Base-by-base conservation (phyloP, 2,113 vertebrate species). In the Oryzias celebensis region DNA sequence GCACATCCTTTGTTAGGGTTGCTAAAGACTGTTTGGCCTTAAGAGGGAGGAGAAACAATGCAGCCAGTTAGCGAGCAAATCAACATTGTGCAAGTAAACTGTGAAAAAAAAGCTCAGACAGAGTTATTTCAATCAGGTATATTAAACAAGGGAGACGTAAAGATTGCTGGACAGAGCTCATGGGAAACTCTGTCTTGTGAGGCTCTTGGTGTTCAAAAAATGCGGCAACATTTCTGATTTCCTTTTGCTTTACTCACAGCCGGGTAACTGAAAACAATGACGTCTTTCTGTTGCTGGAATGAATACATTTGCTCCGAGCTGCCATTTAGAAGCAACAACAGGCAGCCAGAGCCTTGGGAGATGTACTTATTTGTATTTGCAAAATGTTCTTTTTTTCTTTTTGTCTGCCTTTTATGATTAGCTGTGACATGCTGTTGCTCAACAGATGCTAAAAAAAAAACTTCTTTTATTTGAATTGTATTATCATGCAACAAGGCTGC, bases 1-100 rank as follows among this genome's bases (percentile, higher is more conserved):
- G 95, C 56, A 98, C 96, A 0, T 98, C 96, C 93, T 99, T 99
- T 80, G 95, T 99, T 83, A 99, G 91, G 0, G 97, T 98, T 15
- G 96, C 94, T 56, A 99, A 88, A 65, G 97, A 99, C 92, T 99
- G 97, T 89, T 99, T 99, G 78, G 97, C 97, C 96, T 99, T 87
- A 14, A 46, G 74, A 62, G 22, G 31, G 73, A 7, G 71, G 18
- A 82, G 3, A 66, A 23, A 77, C 22, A 58, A 73, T 14, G 5
- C 17, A 61, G 26, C 23, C 17, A 68, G 49, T 45, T 46, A 69
- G 10, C 44, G n/a, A 54, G 23, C 5, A 49, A 47, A 36, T 4
- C 1, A 1, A 20, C 23, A n/a, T 4, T 1, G 52, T 42, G 18
- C 15, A 47, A 47, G 14, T 16, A 47, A 7, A 16, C 45, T 18